Evolutionary conservation across 2,888 invertebrate species (phyloP), one percentile per base, ranked within the genome.

Genomic region (Hecatera dysodea): DNA sequence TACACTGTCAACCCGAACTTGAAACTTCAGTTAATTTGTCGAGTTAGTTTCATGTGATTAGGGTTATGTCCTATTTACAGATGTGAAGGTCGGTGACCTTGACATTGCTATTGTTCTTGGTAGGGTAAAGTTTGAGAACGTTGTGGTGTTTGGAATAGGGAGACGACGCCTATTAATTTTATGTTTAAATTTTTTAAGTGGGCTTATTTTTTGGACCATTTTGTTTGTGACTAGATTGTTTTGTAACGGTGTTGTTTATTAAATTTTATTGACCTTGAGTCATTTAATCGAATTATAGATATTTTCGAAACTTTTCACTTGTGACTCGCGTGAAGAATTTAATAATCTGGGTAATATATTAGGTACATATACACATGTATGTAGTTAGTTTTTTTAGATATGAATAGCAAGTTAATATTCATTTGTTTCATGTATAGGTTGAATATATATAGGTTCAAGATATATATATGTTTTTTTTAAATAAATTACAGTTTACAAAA

Each of bases 21-120:
- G 48, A 46, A 46, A 70, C 27, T 67, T 55, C n/a, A 46, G 80
- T 75, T 80, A 64, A 80, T 64, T 52, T 55, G 12, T 1, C n/a
- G 29, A 65, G 65, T 61, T 53, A 33, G 46, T 59, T 73, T 29
- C 62, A 50, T 55, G 50, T 67, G 46, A 22, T 63, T 39, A 42
- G 24, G 67, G 52, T 53, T 44, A 59, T 48, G 59, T 62, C 50
- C 44, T 75, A 44, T 62, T 75, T 44, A 48, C 53, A 62, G n/a
- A 62, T 6, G 2, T 42, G 15, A 46, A 75, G 62, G 57, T 68
- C 62, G 36, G 8, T 29, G 62, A 2, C 75, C 75, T 17, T 80
- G 61, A 67, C 62, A 29, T 53, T 42, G 8, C 50, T 4, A 27
- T 52, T 22, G 4, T 57, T 5, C 22, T 52, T 22, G 15, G 9